Percentiles rank a stretch among this genome's conserved stretches.
phyloP scores from a whole-genome alignment of 2,113 vertebrate species.

The Bettongia penicillata region DNA sequence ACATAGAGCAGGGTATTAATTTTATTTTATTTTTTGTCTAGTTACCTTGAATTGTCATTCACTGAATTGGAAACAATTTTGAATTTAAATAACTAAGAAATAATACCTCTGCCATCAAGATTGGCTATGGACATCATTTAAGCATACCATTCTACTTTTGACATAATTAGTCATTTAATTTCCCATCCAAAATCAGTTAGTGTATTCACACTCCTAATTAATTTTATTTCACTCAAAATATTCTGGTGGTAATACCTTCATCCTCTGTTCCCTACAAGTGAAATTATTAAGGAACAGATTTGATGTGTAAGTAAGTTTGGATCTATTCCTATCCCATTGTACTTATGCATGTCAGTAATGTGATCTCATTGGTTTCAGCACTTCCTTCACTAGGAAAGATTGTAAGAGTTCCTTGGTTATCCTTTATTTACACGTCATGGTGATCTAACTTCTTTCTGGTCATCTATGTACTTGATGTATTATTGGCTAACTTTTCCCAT shows the following conservation, averaged over 20 bases:
- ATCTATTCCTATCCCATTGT: conserved; percentile 58
- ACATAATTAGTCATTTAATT: conserved; percentile 75
- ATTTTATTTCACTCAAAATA: conserved; percentile 63
- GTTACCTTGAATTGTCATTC: neutral
- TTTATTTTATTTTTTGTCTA: neutral
- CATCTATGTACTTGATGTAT: neutral
- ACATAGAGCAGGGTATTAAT: neutral
- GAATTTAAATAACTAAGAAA: conserved; percentile 33
- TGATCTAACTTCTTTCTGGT: neutral
- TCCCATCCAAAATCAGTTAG: conserved; percentile 73
- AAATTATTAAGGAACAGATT: conserved; percentile 68
- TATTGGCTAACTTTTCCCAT: neutral
- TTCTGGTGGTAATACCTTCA: conserved; percentile 62
- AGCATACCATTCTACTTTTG: conserved; percentile 63
- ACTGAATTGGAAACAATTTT: neutral
- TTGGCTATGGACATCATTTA: conserved; percentile 59
- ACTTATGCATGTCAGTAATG: conserved; percentile 66
- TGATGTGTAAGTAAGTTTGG: conserved; percentile 75
- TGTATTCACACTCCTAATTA: conserved; percentile 73
- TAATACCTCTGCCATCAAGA: conserved; percentile 26
- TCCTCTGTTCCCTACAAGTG: conserved; percentile 66
- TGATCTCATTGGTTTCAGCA: neutral
- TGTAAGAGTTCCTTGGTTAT: neutral
- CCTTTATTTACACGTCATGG: neutral
- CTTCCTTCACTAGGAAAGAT: neutral